phyloP scores from a whole-genome alignment of 2,888 invertebrate genomes.

The Drosophila paramelanica region DNA sequence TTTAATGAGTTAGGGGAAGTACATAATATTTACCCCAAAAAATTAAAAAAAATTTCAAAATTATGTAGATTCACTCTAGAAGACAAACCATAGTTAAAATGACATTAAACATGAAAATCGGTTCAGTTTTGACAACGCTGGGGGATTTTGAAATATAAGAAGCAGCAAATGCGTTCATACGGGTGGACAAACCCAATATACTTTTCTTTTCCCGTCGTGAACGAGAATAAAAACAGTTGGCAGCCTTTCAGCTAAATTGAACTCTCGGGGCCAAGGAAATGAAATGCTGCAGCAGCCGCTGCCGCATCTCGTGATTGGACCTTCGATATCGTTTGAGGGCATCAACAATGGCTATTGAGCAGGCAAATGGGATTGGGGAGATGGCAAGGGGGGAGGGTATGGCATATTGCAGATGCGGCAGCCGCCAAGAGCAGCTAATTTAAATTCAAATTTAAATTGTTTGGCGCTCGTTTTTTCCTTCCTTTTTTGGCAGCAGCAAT shows the following conservation, averaged over 20 bases:
- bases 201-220: neutral
- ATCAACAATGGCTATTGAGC: constrained; percentile 53
- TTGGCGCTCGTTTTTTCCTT: constrained; percentile 55
- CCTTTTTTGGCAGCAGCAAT: constrained; percentile 52
- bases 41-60: too few species aligned
- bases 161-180: too few species aligned
- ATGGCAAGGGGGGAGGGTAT: neutral
- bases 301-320: constrained; percentile 62
- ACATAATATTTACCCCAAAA: too few species aligned
- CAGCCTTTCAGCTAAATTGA: constrained; percentile 44
- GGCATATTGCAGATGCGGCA: constrained; percentile 56
- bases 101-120: too few species aligned
- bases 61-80: too few species aligned
- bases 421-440: constrained; percentile 67
- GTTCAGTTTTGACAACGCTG: too few species aligned
- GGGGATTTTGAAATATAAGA: too few species aligned
- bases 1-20: too few species aligned
- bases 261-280: constrained; percentile 32
- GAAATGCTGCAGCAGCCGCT: constrained; percentile 28
- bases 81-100: too few species aligned
- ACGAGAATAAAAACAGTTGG: constrained; percentile 40
- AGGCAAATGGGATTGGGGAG: neutral
- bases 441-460: constrained; percentile 79
- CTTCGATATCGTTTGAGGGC: constrained; percentile 69
- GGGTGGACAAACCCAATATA: neutral